phyloP scores from a whole-genome alignment of 2,888 invertebrate genomes.

The Hyppa rectilinea region DNA sequence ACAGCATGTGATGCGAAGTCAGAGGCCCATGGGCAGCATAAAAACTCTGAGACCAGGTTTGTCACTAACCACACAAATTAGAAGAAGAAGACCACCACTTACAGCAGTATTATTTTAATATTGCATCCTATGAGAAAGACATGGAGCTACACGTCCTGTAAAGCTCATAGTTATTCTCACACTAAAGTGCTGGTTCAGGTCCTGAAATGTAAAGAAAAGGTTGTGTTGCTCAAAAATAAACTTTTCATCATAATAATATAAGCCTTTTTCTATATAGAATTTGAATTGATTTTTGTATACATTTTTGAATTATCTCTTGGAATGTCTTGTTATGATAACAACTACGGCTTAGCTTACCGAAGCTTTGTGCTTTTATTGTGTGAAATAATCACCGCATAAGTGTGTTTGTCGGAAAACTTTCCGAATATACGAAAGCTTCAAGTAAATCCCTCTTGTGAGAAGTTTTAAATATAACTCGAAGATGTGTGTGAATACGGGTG shows the following conservation, averaged over 20 bases:
- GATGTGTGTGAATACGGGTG: neutral
- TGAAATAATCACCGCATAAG: constrained; percentile 15
- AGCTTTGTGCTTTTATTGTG: constrained; percentile 7
- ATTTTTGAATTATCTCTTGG: neutral
- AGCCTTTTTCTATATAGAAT: neutral
- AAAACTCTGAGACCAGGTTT: too few relatives aligned
- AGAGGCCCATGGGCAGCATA: too few relatives aligned
- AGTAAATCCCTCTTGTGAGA: neutral
- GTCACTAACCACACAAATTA: too few relatives aligned
- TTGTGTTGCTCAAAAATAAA: neutral
- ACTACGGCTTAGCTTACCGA: neutral
- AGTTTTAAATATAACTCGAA: neutral
- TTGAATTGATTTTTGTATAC: neutral
- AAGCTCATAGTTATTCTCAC: too few relatives aligned
- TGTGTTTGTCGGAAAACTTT: constrained; percentile 15
- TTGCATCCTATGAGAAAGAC: too few relatives aligned
- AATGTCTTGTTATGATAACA: neutral
- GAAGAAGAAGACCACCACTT: too few relatives aligned
- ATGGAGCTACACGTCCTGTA: too few relatives aligned
- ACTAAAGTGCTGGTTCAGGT: too few relatives aligned
- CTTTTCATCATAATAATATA: neutral
- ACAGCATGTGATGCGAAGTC: too few relatives aligned
- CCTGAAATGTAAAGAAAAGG: too few relatives aligned
- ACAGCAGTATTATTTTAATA: too few relatives aligned
- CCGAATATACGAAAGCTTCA: constrained; percentile 6